These are phyloP conservation scores for Latrodectus elegans DNA, from an alignment of 2,888 invertebrate species.

Conservation along the genomic window DNA sequence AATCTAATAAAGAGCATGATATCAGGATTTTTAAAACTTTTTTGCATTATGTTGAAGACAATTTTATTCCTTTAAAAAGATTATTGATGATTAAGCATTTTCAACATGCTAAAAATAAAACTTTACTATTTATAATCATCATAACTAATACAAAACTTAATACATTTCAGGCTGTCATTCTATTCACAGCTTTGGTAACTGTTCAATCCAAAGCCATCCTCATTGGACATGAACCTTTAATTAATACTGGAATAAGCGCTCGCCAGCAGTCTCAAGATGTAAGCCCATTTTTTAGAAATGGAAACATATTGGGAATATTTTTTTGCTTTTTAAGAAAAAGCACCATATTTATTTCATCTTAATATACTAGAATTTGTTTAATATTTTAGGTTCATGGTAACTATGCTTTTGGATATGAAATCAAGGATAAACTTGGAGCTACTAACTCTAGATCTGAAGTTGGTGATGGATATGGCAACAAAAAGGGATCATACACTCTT, in stretches of 20 bases:
- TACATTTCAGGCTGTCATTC: constrained; percentile 22
- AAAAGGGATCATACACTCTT: constrained; percentile 63
- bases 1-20: too few relatives aligned
- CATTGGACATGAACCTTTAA: constrained; percentile 24
- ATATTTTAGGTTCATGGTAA: constrained; percentile 36
- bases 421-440: constrained; percentile 60
- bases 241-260: constrained; percentile 29
- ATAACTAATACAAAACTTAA: background rate
- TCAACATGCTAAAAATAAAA: too few relatives aligned
- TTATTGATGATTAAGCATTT: too few relatives aligned
- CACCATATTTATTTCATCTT: background rate
- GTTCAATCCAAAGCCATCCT: constrained; percentile 6
- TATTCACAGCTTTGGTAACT: constrained; percentile 8
- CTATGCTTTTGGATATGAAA: constrained; percentile 63
- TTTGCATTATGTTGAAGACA: too few relatives aligned
- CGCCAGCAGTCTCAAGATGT: constrained; percentile 31
- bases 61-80: too few relatives aligned
- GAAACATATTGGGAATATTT: background rate
- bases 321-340: background rate
- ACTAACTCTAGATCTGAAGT: constrained; percentile 65
- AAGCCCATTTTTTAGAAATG: background rate
- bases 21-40: too few relatives aligned
- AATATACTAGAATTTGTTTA: too few relatives aligned
- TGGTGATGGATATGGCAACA: constrained; percentile 61
- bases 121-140: too few relatives aligned